Percentiles rank a stretch among this genome's conserved stretches.
Conservation (phyloP, 2,888 invertebrate genomes). For the Habrosyne pyritoides region DNA sequence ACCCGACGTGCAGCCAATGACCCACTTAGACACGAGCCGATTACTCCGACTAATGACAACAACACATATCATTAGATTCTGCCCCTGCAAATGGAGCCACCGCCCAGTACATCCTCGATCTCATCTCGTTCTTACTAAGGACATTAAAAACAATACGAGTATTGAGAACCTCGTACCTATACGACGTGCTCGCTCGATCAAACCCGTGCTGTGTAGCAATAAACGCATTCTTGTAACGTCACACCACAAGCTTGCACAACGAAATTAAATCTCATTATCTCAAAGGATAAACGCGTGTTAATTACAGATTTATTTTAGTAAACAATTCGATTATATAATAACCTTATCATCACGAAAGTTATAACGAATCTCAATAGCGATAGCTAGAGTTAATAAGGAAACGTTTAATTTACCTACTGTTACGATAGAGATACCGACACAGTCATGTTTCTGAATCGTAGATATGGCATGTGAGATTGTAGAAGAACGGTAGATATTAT, state of each 20-base stretch:
- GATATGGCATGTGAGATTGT: not conserved
- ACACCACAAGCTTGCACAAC: constrained; percentile 25
- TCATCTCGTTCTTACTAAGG: not conserved
- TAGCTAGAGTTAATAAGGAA: not conserved
- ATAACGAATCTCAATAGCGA: not conserved
- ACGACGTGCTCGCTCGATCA: constrained; percentile 9
- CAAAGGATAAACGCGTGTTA: not conserved
- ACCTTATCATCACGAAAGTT: not conserved
- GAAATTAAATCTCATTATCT: constrained; percentile 10
- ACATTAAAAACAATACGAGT: constrained; percentile 1
- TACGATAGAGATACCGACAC: no score
- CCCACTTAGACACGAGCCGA: constrained; percentile 61
- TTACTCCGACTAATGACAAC: constrained; percentile 61
- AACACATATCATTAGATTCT: constrained; percentile 42
- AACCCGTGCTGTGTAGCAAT: constrained; percentile 37
- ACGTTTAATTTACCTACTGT: not conserved
- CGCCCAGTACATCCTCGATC: not conserved
- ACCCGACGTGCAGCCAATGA: constrained; percentile 78
- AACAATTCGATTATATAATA: not conserved
- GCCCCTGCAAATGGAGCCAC: constrained; percentile 17
- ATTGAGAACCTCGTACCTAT: constrained; percentile 18
- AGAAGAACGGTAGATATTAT: not conserved
- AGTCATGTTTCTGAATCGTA: not conserved
- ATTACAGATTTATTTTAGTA: not conserved
- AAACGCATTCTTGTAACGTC: constrained; percentile 51